Evolutionary conservation across 2,113 vertebrate species (phyloP).

Genomic region (Dipodomys spectabilis): DNA sequence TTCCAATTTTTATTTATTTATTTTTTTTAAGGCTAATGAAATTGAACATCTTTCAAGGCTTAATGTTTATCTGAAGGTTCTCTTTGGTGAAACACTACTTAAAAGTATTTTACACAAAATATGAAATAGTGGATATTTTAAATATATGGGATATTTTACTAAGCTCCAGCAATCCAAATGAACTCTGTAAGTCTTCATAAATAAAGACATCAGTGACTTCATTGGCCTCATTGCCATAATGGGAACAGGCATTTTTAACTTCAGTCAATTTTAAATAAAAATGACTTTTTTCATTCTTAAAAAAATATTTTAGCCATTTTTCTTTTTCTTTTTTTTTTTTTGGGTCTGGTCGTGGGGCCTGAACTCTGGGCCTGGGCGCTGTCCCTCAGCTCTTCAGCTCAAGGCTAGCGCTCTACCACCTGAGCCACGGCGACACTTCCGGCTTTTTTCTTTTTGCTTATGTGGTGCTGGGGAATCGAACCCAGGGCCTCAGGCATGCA

Average conservation of each 20-base stretch:
- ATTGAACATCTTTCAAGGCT: background rate
- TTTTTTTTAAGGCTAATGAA: conserved; percentile 12
- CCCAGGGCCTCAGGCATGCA: too few relatives aligned
- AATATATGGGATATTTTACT: background rate
- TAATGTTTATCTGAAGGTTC: background rate
- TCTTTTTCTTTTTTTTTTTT: too few relatives aligned
- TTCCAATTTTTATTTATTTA: conserved; percentile 51
- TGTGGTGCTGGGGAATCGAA: too few relatives aligned
- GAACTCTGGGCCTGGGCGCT: too few relatives aligned
- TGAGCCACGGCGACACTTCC: too few relatives aligned
- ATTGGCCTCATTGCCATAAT: background rate
- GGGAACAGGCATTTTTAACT: background rate
- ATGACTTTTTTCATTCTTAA: too few relatives aligned
- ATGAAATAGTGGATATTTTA: background rate
- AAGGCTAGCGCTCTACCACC: too few relatives aligned
- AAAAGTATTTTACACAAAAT: background rate
- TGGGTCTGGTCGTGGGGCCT: too few relatives aligned
- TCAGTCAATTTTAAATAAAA: background rate
- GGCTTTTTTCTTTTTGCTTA: too few relatives aligned
- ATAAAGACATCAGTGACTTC: background rate
- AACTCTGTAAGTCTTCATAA: background rate
- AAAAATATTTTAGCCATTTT: background rate
- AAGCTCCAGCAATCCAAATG: background rate
- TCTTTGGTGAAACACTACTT: background rate
- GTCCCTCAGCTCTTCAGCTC: too few relatives aligned